Percentiles rank a stretch among this genome's conserved stretches.
Evolutionary conservation across 2,797 vertebrate species (phyloP).

Genomic region (Protonibea diacanthus): DNA sequence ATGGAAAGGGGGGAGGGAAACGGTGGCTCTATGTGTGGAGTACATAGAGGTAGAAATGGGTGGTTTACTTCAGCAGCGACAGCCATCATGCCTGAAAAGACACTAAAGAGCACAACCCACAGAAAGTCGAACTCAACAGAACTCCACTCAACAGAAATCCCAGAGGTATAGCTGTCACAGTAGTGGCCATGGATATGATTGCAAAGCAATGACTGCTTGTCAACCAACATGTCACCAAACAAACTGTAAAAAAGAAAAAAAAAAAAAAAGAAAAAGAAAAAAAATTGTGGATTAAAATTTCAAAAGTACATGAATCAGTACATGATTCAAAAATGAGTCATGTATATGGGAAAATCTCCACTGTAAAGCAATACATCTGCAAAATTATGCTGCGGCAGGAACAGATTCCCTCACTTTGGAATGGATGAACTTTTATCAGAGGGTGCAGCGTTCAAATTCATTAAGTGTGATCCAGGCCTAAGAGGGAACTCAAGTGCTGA

Average conservation of each 20-base stretch:
- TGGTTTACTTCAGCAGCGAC: constrained; percentile 10
- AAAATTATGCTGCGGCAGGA: constrained; percentile 10
- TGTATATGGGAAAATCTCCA: neutral
- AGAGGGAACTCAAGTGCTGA: constrained; percentile 56
- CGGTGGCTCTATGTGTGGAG: neutral
- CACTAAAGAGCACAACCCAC: constrained; percentile 22
- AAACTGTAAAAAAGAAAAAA: neutral
- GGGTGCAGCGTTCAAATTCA: constrained; percentile 54
- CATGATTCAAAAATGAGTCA: neutral
- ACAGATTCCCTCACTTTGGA: constrained; percentile 25
- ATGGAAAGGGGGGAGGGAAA: neutral
- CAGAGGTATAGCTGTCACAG: constrained; percentile 50
- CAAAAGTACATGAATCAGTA: neutral
- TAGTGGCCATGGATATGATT: constrained; percentile 14
- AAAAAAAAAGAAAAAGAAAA: too few species aligned
- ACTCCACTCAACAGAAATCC: constrained; percentile 40
- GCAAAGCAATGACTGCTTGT: constrained; percentile 31
- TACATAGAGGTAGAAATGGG: neutral
- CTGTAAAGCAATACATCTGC: neutral
- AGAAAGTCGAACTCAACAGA: constrained; percentile 49
- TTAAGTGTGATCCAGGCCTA: constrained; percentile 54
- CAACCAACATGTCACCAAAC: constrained; percentile 21
- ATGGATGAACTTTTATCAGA: constrained; percentile 39
- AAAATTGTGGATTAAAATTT: neutral
- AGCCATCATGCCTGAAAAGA: constrained; percentile 37